phyloP scores from a whole-genome alignment of 2,113 vertebrate genomes.

The Clarias magur region DNA sequence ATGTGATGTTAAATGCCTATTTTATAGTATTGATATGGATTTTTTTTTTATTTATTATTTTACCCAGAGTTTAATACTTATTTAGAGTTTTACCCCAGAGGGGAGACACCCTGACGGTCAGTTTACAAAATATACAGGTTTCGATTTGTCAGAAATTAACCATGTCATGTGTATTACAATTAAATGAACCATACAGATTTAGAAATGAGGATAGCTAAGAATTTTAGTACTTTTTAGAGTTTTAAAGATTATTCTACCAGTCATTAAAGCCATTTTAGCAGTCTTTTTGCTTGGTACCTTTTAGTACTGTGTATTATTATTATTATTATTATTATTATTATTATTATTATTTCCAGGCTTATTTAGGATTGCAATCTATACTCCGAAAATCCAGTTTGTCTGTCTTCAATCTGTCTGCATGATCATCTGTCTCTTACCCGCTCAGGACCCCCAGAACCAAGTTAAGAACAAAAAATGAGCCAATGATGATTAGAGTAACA shows the following conservation, averaged over 20 bases:
- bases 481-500: constrained; percentile 89
- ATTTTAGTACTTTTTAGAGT: background rate
- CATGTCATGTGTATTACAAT: background rate
- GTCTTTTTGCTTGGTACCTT: background rate
- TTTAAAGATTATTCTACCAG: no score
- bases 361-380: background rate
- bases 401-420: constrained; percentile 15
- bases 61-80: background rate
- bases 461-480: constrained; percentile 91
- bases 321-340: no score
- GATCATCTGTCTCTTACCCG: constrained; percentile 80
- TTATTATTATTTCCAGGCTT: background rate
- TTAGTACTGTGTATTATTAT: no score
- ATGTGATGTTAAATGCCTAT: background rate
- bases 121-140: background rate
- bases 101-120: background rate
- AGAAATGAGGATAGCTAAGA: background rate
- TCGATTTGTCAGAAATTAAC: background rate
- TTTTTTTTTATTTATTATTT: no score
- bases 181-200: background rate
- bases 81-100: no score
- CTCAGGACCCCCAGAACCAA: constrained; percentile 89
- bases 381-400: constrained; percentile 20
- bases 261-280: background rate
- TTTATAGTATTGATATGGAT: background rate